Percentiles rank a stretch among this genome's conserved stretches.
Conservation (phyloP, 2,113 vertebrate species). For the Neolamprologus falcicula region DNA sequence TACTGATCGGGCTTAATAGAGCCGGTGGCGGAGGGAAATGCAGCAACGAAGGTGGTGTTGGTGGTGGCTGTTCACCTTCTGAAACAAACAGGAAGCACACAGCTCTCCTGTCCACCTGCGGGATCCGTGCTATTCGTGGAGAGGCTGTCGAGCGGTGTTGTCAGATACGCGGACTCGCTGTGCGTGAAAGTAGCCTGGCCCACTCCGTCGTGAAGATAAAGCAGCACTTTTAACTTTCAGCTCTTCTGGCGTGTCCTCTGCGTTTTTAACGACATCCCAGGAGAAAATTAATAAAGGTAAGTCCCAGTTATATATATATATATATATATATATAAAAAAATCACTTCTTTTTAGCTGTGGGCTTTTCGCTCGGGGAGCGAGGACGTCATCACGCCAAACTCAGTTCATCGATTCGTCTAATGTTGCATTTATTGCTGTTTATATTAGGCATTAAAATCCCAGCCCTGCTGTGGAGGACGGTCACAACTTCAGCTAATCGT, state of each 20-base stretch:
- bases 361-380: not conserved
- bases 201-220: not conserved
- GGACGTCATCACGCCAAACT: not conserved
- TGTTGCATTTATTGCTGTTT: not conserved
- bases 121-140: not conserved
- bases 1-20: not conserved
- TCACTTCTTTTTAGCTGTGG: not conserved
- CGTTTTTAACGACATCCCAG: not conserved
- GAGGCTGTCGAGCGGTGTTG: not conserved
- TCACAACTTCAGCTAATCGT: not conserved
- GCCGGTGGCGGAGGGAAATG: conserved; percentile 3
- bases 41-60: not conserved
- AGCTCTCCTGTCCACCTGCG: conserved; percentile 23
- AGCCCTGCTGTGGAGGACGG: not conserved
- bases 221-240: not conserved
- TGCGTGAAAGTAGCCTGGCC: not conserved
- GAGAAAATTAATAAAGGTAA: conserved; percentile 23
- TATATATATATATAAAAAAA: not conserved
- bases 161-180: not conserved
- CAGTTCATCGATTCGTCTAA: not conserved
- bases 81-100: conserved; percentile 59
- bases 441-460: not conserved
- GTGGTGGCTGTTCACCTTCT: conserved; percentile 25
- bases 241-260: not conserved
- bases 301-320: not conserved